These are phyloP conservation scores for Invenusta paracnida DNA, from an alignment of 2,888 invertebrate genomes.

Conservation along the genomic window DNA sequence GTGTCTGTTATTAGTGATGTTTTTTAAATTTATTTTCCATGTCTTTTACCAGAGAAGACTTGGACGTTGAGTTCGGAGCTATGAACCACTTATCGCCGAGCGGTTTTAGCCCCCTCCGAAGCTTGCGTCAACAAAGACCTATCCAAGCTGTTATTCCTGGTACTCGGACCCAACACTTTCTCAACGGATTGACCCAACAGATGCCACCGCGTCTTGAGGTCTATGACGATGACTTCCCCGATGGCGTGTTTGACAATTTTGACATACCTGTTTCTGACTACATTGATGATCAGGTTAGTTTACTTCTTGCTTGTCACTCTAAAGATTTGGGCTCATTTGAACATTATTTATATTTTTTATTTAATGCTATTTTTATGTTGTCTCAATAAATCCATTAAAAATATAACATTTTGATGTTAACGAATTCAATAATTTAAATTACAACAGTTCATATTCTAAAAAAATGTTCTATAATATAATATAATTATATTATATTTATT, in stretches of 20 bases:
- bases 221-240: not conserved
- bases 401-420: no score
- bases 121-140: not conserved
- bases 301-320: no score
- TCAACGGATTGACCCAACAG: not conserved
- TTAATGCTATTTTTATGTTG: no score
- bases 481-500: no score
- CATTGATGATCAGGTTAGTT: slow-evolving; percentile 10
- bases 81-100: not conserved
- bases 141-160: not conserved
- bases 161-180: not conserved
- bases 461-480: no score
- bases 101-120: not conserved
- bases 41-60: not conserved
- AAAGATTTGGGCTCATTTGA: no score
- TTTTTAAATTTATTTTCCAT: no score
- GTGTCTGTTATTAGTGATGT: no score
- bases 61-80: not conserved
- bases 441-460: no score
- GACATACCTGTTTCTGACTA: not conserved
- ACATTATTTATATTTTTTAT: no score
- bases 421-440: no score
- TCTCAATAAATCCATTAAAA: no score
- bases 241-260: not conserved
- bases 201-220: not conserved